phyloP scores from a whole-genome alignment of 2,888 invertebrate species.

The Dynastes hyllus region DNA sequence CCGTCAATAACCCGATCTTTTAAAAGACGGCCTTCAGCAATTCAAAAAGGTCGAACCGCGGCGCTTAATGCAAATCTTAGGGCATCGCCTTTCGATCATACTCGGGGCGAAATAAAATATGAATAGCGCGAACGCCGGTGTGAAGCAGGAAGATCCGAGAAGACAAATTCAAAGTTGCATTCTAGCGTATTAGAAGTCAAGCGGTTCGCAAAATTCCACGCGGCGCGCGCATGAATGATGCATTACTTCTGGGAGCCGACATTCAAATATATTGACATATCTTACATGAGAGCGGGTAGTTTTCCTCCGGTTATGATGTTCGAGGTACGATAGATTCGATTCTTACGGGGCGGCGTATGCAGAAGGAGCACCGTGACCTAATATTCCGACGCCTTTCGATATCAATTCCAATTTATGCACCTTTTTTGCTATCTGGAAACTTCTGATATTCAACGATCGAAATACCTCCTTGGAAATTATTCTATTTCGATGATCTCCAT shows the following conservation, averaged over 20 bases:
- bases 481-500: background rate
- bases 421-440: background rate
- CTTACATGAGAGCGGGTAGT: constrained; percentile 42
- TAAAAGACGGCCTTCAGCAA: constrained; percentile 2
- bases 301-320: constrained; percentile 36
- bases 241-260: constrained; percentile 52
- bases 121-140: background rate
- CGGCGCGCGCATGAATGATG: constrained; percentile 50
- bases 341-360: background rate
- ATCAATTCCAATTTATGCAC: constrained; percentile 16
- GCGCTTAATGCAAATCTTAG: constrained; percentile 38
- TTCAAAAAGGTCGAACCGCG: constrained; percentile 5
- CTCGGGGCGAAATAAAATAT: background rate
- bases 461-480: background rate
- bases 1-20: background rate
- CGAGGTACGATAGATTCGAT: background rate
- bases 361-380: constrained; percentile 16
- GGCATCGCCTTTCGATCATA: background rate
- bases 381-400: constrained; percentile 21
- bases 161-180: constrained; percentile 51
- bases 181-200: constrained; percentile 49
- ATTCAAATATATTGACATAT: constrained; percentile 53
- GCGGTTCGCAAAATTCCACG: constrained; percentile 46
- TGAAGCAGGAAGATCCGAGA: constrained; percentile 40
- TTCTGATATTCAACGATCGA: background rate